phyloP scores from a whole-genome alignment of 2,888 invertebrate species.

The Trypoxylon attenuatum region DNA sequence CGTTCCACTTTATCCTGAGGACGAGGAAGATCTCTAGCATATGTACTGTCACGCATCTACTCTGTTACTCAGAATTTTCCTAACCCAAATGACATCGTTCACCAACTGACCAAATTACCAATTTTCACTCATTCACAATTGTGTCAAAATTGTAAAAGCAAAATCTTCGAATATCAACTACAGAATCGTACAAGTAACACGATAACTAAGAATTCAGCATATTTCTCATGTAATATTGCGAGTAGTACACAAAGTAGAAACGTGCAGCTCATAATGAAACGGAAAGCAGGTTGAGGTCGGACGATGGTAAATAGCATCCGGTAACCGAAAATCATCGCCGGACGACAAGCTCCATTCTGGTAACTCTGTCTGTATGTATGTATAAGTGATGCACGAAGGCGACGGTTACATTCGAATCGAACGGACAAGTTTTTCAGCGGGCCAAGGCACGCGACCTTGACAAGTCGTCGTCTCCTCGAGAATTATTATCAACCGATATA shows the following conservation, averaged over 20 bases:
- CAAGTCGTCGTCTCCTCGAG: slow-evolving; percentile 33
- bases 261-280: background rate
- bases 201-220: background rate
- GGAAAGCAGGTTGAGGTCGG: background rate
- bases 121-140: background rate
- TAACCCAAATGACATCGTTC: background rate
- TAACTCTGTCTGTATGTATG: slow-evolving; percentile 14
- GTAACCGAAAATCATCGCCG: background rate
- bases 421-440: slow-evolving; percentile 25
- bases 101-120: background rate
- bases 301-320: too few relatives aligned
- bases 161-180: background rate
- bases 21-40: slow-evolving; percentile 26
- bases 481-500: slow-evolving; percentile 30
- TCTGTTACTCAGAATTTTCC: slow-evolving; percentile 1
- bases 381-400: slow-evolving; percentile 44
- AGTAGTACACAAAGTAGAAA: background rate
- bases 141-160: background rate
- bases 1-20: slow-evolving; percentile 59
- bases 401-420: slow-evolving; percentile 41
- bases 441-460: slow-evolving; percentile 33
- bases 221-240: background rate
- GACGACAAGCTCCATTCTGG: too few relatives aligned
- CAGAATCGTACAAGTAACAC: background rate
- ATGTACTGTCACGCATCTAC: slow-evolving; percentile 15